Conservation (phyloP, 2,113 vertebrate genomes). For the Halcyon malimbica region DNA sequence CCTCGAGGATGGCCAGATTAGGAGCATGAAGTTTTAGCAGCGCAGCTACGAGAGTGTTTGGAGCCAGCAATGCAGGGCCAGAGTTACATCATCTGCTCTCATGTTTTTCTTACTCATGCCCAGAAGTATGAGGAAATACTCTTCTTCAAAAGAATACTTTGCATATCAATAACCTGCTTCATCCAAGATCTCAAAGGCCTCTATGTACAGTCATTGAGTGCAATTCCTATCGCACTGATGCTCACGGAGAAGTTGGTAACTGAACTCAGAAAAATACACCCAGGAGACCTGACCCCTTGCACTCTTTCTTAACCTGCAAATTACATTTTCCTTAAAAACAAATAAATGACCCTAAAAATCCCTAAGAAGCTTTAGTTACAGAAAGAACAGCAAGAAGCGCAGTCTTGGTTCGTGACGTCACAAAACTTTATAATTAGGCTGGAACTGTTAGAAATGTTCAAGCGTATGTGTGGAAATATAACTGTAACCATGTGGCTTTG, state of each 20-base stretch:
- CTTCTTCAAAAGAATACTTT: conserved; percentile 63
- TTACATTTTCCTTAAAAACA: conserved; percentile 65
- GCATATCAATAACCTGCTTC: conserved; percentile 44
- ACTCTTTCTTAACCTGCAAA: conserved; percentile 58
- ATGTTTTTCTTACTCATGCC: conserved; percentile 33
- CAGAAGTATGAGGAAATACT: conserved; percentile 58
- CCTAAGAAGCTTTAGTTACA: conserved; percentile 55
- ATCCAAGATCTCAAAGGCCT: conserved; percentile 24
- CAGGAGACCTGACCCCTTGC: conserved; percentile 36
- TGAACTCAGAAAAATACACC: conserved; percentile 4
- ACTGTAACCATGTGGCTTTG: conserved; percentile 27
- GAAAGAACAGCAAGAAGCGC: conserved; percentile 17
- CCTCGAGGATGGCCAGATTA: not conserved
- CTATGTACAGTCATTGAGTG: conserved; percentile 10
- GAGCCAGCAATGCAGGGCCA: not conserved
- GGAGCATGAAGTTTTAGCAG: not conserved
- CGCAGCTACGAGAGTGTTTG: not conserved
- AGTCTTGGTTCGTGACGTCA: not conserved
- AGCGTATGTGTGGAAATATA: not conserved
- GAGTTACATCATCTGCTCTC: conserved; percentile 13
- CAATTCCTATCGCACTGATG: not conserved
- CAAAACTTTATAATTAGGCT: not conserved
- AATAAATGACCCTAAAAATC: conserved; percentile 55
- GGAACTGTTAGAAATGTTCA: not conserved
- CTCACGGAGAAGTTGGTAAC: not conserved